These are phyloP conservation scores for Xylocopa sonorina DNA, from an alignment of 1,140 invertebrate species.

Conservation along the genomic window DNA sequence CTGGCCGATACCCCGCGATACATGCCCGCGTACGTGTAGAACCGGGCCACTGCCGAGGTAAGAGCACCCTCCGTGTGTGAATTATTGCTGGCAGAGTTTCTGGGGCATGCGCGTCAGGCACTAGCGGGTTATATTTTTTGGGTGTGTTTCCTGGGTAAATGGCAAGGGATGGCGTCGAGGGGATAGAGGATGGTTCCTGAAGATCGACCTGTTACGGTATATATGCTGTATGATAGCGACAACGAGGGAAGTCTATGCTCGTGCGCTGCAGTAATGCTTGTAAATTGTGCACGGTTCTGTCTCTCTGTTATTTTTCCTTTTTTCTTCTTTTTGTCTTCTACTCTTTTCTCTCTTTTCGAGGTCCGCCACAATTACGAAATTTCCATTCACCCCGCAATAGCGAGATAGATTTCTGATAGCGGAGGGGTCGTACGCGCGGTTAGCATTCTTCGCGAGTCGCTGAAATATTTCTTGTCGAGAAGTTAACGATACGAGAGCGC, in stretches of 20 bases:
- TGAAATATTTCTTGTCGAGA: slow-evolving; percentile 17
- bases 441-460: neutral
- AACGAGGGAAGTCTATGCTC: slow-evolving; percentile 14
- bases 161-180: slow-evolving; percentile 30
- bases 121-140: slow-evolving; percentile 63
- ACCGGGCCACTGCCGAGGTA: slow-evolving; percentile 55
- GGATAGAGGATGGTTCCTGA: slow-evolving; percentile 34
- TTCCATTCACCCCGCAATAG: slow-evolving; percentile 9
- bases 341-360: no score
- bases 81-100: slow-evolving; percentile 69
- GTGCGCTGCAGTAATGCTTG: slow-evolving; percentile 9
- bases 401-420: slow-evolving; percentile 19
- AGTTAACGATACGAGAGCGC: slow-evolving; percentile 31
- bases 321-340: no score
- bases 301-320: no score
- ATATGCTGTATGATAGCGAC: slow-evolving; percentile 35
- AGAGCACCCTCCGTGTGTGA: slow-evolving; percentile 69
- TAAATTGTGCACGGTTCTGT: slow-evolving; percentile 64
- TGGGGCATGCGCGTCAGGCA: slow-evolving; percentile 61
- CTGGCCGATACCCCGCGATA: slow-evolving; percentile 48
- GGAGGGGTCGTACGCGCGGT: neutral
- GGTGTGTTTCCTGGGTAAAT: slow-evolving; percentile 51
- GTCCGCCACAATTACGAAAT: no score
- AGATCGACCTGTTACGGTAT: slow-evolving; percentile 32
- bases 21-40: slow-evolving; percentile 10